A percentile compares a stretch with the other conserved stretches of the same genome.
Conservation (phyloP, 1,140 invertebrate genomes). For the Heliothis virescens region DNA sequence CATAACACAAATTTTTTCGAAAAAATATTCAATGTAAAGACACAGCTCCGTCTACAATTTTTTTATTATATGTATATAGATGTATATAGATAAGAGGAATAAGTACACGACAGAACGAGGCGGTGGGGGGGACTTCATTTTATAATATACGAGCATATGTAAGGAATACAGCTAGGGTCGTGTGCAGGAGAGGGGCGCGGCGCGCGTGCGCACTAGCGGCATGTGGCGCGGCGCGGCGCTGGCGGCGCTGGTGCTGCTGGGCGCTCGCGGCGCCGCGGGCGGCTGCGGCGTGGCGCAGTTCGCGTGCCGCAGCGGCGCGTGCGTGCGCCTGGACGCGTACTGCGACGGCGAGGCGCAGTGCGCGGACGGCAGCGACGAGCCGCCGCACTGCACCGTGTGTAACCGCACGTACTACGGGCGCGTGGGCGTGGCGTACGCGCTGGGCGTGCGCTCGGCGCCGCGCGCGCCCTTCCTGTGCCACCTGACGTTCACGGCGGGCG, state of each 20-base stretch:
- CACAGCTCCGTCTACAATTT: too few species aligned
- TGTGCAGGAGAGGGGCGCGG: background rate
- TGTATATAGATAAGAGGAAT: too few species aligned
- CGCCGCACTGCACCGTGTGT: slow-evolving; percentile 92
- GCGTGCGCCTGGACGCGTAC: slow-evolving; percentile 93
- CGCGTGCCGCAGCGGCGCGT: slow-evolving; percentile 92
- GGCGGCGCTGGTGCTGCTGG: slow-evolving; percentile 85
- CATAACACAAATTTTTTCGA: too few species aligned
- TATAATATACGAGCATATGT: too few species aligned
- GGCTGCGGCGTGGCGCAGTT: slow-evolving; percentile 93
- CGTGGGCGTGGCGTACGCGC: slow-evolving; percentile 92
- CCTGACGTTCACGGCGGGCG: slow-evolving; percentile 95
- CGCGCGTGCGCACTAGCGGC: too few species aligned
- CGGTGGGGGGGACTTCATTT: too few species aligned
- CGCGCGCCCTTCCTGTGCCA: slow-evolving; percentile 94
- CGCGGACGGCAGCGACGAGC: slow-evolving; percentile 94
- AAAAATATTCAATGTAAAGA: too few species aligned
- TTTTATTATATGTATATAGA: too few species aligned
- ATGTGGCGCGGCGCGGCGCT: slow-evolving; percentile 36
- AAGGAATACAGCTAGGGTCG: background rate
- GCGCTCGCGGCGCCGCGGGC: slow-evolving; percentile 81
- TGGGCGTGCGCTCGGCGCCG: slow-evolving; percentile 90
- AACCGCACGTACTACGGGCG: slow-evolving; percentile 96
- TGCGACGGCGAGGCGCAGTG: slow-evolving; percentile 95
- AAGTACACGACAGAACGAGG: too few species aligned